Evolutionary conservation across 2,888 invertebrate genomes (phyloP), one percentile per base, ranked within the genome.

Genomic region (Eristalinus aeneus): DNA sequence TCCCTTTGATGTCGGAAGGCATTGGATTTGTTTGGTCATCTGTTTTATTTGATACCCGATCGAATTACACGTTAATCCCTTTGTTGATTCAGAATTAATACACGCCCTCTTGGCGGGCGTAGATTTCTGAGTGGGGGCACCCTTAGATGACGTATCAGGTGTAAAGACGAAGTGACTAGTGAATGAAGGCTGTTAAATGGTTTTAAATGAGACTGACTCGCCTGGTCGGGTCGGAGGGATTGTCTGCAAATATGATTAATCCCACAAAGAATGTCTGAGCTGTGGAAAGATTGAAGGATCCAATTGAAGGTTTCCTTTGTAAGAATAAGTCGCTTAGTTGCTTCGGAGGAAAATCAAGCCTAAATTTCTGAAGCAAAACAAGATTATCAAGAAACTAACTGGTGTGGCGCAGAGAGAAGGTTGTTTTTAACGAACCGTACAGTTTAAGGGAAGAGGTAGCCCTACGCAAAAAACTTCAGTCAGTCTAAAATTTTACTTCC

Each of bases 31-130:
- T 87, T 87, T 87, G 87, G 87, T 87, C 87, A 87, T 78, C 83
- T 83, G 87, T 83, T 87, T 87, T 87, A 87, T 87, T 87, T 87
- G 87, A 87, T 87, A 87, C 87, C 87, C 79, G 87, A 87, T 87
- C 71, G 78, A 75, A 77, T 87, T 87, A 83, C 87, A 83, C 75
- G 87, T 87, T 78, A 87, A 87, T 87, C 87, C 72, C 77, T 87
- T 87, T 87, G 87, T 87, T 82, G 83, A 87, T 83, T 83, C 68
- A 75, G 82, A 77, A 83, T 87, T 87, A 87, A 87, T 87, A 79
- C 46, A 46, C 78, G 83, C 86, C 85, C 72, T 68, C 58, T 80
- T 74, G 39, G 10, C 32, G 31, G 23, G 65, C 60, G 71, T 20
- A n/a, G 11, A 16, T 32, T 53, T 23, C 10, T 23, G 61, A 16